These are phyloP conservation scores for Cremastinae sp. DNA, from an alignment of 2,888 invertebrate species.

Conservation along the genomic window DNA sequence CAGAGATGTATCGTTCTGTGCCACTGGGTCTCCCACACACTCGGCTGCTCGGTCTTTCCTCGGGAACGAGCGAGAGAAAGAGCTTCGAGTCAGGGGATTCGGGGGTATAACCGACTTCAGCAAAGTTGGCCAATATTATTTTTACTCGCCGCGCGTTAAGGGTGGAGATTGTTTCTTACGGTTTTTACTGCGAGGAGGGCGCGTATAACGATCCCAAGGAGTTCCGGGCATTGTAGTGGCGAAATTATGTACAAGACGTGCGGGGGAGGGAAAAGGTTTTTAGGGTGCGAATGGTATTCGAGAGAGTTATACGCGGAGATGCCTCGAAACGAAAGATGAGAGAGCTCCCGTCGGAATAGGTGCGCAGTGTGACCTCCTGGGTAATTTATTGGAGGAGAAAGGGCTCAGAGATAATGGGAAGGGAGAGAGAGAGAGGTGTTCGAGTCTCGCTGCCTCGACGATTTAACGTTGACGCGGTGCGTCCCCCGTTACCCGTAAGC, in stretches of 20 bases:
- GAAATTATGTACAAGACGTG: constrained; percentile 31
- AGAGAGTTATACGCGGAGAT: too few species aligned
- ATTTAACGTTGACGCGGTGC: constrained; percentile 46
- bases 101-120: too few species aligned
- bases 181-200: constrained; percentile 1
- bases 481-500: constrained; percentile 49
- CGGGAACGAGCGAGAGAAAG: too few species aligned
- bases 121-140: background rate
- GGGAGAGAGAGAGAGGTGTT: background rate
- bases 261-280: constrained; percentile 15
- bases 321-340: constrained; percentile 11
- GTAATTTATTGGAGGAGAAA: constrained; percentile 42
- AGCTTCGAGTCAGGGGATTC: too few species aligned
- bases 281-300: background rate
- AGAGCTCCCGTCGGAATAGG: constrained; percentile 28
- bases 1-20: constrained; percentile 39
- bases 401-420: too few species aligned
- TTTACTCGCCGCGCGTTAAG: background rate
- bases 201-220: constrained; percentile 13
- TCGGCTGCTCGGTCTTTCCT: too few species aligned
- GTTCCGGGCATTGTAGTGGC: constrained; percentile 18
- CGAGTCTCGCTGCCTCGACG: constrained; percentile 32
- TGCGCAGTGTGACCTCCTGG: constrained; percentile 36
- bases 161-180: background rate
- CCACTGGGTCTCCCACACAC: constrained; percentile 39